These are phyloP conservation scores for Enteromius fasciolatus DNA, from an alignment of 2,797 vertebrate genomes.

Conservation along the genomic window DNA sequence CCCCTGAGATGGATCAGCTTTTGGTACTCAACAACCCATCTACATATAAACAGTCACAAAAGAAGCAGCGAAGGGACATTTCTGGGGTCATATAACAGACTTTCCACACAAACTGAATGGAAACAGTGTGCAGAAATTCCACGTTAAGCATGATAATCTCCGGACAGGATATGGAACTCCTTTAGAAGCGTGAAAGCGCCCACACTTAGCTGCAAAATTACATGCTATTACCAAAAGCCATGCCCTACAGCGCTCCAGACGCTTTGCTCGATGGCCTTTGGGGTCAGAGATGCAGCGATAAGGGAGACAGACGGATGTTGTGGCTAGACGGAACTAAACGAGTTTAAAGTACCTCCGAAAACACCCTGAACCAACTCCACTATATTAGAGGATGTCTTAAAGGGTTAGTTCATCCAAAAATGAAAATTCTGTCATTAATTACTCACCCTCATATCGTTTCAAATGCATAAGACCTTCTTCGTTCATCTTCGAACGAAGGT, in stretches of 20 bases:
- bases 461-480: too few relatives aligned
- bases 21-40: background rate
- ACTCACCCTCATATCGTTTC: too few relatives aligned
- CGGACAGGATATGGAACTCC: slow-evolving; percentile 40
- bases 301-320: slow-evolving; percentile 53
- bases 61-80: slow-evolving; percentile 1
- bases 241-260: background rate
- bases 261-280: slow-evolving; percentile 17
- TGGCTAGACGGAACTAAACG: slow-evolving; percentile 53
- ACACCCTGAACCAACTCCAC: slow-evolving; percentile 47
- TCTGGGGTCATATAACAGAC: slow-evolving; percentile 5
- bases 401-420: background rate
- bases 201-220: slow-evolving; percentile 50
- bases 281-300: slow-evolving; percentile 46
- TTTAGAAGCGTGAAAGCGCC: slow-evolving; percentile 46
- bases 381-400: slow-evolving; percentile 12
- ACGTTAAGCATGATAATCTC: slow-evolving; percentile 31
- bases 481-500: too few relatives aligned
- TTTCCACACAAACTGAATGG: slow-evolving; percentile 41
- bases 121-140: slow-evolving; percentile 37
- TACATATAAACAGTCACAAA: slow-evolving; percentile 20
- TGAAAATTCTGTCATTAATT: too few relatives aligned
- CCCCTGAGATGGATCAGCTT: slow-evolving; percentile 32
- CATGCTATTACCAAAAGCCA: slow-evolving; percentile 5
- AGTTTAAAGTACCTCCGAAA: slow-evolving; percentile 59